Base-by-base conservation (phyloP, 2,113 vertebrate genomes). In the Pyrgilauda ruficollis region DNA sequence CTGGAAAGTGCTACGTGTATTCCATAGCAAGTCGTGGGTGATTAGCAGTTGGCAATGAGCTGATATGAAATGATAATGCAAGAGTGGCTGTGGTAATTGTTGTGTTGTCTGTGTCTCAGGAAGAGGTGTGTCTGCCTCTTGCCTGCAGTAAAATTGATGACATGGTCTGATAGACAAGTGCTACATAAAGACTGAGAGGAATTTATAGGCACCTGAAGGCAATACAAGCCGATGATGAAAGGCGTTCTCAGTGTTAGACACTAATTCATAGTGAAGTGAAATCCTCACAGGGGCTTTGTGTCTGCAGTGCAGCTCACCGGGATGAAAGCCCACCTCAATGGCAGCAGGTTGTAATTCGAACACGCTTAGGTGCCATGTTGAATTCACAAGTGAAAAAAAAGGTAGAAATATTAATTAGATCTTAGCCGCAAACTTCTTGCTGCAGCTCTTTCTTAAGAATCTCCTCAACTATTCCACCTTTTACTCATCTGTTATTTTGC, bases 171-270 rank as follows among this genome's bases (percentile, higher is more conserved):
- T 98, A 98, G 98, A 97, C 97, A 98, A 98, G 97, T 96, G 95
- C 97, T 97, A 92, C 97, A 97, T 94, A 96, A 97, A 97, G 97
- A 94, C 94, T 92, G 95, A 96, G 91, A 97, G 93, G 97, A 98
- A 98, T 98, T 98, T 98, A 98, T 98, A 97, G 97, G 93, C 90
- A 98, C 97, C 98, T 98, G 97, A 98, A 98, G 98, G 98, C 97
- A 97, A 63, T 97, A 97, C 97, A 98, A 97, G 97, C 49, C 0
- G 86, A 94, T 98, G 97, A 98, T 98, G 98, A 98, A 98, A 98
- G 97, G 94, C 19, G 12, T 95, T 97, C 96, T 96, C 87, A 73
- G 11, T 97, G 97, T 97, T 97, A 97, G 97, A 97, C 96, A 97
- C 95, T 97, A 97, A 98, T 98, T 97, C 95, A 90, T 82, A 94